A percentile compares a stretch with the other conserved stretches of the same genome.
These are phyloP conservation scores for Netelia melanura DNA, from an alignment of 2,888 invertebrate species.

Conservation along the genomic window DNA sequence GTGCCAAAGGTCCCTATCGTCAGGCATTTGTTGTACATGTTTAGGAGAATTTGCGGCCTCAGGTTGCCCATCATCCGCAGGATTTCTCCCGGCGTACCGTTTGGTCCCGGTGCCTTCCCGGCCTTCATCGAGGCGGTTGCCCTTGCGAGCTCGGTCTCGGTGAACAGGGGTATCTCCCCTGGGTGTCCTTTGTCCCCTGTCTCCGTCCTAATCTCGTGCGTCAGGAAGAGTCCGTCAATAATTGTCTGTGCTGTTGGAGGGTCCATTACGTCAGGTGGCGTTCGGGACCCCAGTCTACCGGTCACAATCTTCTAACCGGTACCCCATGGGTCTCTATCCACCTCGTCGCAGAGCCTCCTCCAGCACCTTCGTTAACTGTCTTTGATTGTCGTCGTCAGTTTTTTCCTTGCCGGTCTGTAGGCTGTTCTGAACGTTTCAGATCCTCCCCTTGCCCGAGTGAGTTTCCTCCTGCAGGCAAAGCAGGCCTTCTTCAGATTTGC, in stretches of 20 bases:
- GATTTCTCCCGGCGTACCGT: constrained; percentile 51
- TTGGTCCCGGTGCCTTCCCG: constrained; percentile 22
- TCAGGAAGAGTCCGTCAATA: constrained; percentile 55
- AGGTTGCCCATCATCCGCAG: constrained; percentile 38
- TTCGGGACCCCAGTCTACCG: constrained; percentile 31
- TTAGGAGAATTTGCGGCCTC: constrained; percentile 42
- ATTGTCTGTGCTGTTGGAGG: constrained; percentile 23
- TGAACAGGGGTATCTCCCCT: neutral
- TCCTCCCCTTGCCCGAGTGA: neutral
- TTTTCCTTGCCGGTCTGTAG: constrained; percentile 7
- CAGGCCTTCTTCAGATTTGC: neutral
- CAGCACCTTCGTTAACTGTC: constrained; percentile 18
- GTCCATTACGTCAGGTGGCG: constrained; percentile 14
- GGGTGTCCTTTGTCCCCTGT: neutral
- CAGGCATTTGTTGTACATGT: constrained; percentile 51
- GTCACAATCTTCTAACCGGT: constrained; percentile 58
- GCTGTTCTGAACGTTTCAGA: neutral
- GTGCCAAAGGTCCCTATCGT: constrained; percentile 24
- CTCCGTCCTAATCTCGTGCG: constrained; percentile 28
- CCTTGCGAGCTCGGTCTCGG: constrained; percentile 18
- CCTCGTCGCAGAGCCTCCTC: constrained; percentile 22
- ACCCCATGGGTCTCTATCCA: constrained; percentile 29
- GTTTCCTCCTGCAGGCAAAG: neutral
- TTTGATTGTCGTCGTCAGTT: neutral
- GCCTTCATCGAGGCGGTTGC: neutral